Conservation (phyloP, 2,888 invertebrate genomes). For the Cerceris rybyensis region DNA sequence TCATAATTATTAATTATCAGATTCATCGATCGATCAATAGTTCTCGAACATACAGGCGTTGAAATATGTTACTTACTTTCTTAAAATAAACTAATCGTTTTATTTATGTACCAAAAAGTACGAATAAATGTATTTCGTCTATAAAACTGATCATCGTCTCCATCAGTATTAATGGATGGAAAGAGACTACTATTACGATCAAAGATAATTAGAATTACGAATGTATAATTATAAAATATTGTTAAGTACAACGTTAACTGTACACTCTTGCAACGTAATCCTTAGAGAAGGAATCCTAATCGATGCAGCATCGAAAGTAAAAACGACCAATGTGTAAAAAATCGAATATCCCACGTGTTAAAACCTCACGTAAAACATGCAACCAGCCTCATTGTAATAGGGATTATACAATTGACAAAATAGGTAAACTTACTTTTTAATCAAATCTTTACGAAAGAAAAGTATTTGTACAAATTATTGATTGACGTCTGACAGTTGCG, state of each 20-base stretch:
- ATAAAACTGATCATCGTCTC: constrained; percentile 16
- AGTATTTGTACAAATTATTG: constrained; percentile 51
- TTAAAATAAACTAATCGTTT: constrained; percentile 29
- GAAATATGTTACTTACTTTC: constrained; percentile 9
- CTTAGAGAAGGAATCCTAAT: background rate
- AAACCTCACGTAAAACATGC: background rate
- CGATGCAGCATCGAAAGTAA: background rate
- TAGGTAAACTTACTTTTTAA: constrained; percentile 51
- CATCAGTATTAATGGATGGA: constrained; percentile 29
- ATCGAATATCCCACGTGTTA: background rate
- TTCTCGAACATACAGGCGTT: constrained; percentile 12
- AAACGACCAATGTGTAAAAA: background rate
- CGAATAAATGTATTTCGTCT: constrained; percentile 43
- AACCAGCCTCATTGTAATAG: constrained; percentile 10
- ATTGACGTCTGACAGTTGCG: background rate
- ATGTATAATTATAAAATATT: constrained; percentile 41
- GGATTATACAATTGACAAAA: constrained; percentile 41
- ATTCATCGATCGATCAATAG: constrained; percentile 10
- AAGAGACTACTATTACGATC: constrained; percentile 26
- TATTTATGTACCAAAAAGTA: constrained; percentile 19
- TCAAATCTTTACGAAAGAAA: constrained; percentile 51
- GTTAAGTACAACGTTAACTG: constrained; percentile 46
- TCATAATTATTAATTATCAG: constrained; percentile 26
- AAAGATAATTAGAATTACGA: constrained; percentile 13
- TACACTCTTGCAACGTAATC: constrained; percentile 18